Evolutionary conservation across 2,797 vertebrate species (phyloP).

Genomic region (Phrynocephalus forsythii): DNA sequence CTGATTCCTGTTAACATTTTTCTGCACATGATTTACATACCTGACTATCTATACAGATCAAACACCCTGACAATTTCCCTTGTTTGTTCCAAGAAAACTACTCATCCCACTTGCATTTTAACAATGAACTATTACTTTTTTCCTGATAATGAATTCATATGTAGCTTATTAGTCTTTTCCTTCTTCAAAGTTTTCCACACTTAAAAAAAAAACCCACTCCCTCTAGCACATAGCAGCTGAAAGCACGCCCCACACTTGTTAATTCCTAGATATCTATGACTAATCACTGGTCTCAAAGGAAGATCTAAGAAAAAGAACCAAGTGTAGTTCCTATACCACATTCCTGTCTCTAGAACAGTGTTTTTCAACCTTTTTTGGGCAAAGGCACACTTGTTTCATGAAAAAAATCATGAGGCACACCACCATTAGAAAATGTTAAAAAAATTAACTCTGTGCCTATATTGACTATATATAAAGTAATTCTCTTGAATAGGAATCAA

Average conservation of each 20-base stretch:
- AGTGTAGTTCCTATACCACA: neutral
- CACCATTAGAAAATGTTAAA: too few species aligned
- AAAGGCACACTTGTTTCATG: too few species aligned
- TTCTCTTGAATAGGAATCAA: too few species aligned
- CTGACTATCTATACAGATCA: neutral
- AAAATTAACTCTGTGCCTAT: too few species aligned
- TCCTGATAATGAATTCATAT: conserved; percentile 22
- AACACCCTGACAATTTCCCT: neutral
- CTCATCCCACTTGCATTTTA: neutral
- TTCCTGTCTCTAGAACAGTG: neutral
- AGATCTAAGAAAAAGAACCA: neutral
- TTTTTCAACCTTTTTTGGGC: too few species aligned
- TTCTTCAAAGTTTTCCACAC: neutral
- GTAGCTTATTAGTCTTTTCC: too few species aligned
- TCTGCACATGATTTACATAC: neutral
- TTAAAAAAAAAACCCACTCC: neutral
- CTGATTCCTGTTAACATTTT: neutral
- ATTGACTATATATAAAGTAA: too few species aligned
- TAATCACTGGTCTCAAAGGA: rapidly evolving
- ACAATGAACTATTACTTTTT: neutral
- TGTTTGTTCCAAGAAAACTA: neutral
- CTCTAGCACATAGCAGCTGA: rapidly evolving
- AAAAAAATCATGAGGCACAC: too few species aligned
- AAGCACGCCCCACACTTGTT: rapidly evolving
- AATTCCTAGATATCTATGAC: neutral